phyloP scores from a whole-genome alignment of 2,888 invertebrate genomes.

The Rhamphomyia laevipes region DNA sequence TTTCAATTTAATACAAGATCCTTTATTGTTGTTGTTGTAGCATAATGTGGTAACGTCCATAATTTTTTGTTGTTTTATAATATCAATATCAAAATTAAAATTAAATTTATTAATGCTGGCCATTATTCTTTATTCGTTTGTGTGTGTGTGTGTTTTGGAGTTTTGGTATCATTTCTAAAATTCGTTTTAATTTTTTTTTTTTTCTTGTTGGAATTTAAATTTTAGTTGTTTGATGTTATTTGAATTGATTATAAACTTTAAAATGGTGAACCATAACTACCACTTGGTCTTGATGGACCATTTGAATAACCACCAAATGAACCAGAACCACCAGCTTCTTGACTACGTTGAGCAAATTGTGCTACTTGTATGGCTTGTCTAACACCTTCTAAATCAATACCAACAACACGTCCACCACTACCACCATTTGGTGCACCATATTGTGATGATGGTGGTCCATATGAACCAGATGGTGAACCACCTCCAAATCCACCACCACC shows the following conservation, averaged over 20 bases:
- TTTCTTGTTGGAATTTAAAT: background rate
- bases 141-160: background rate
- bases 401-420: constrained; percentile 49
- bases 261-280: constrained; percentile 53
- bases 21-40: too few relatives aligned
- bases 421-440: constrained; percentile 49
- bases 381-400: constrained; percentile 74
- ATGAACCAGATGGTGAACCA: constrained; percentile 49
- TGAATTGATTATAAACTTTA: constrained; percentile 14
- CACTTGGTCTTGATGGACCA: constrained; percentile 49
- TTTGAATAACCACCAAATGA: constrained; percentile 37
- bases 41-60: too few relatives aligned
- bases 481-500: constrained; percentile 38
- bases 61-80: too few relatives aligned
- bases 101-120: background rate
- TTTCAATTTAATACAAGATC: too few relatives aligned
- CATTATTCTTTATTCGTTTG: background rate
- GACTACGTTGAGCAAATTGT: constrained; percentile 60
- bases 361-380: constrained; percentile 81
- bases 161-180: too few relatives aligned
- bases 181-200: background rate
- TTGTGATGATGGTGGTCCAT: constrained; percentile 54
- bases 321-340: constrained; percentile 40
- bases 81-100: too few relatives aligned
- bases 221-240: background rate